Evolutionary conservation across 2,113 vertebrate species (phyloP).

Genomic region (Passer montanus): DNA sequence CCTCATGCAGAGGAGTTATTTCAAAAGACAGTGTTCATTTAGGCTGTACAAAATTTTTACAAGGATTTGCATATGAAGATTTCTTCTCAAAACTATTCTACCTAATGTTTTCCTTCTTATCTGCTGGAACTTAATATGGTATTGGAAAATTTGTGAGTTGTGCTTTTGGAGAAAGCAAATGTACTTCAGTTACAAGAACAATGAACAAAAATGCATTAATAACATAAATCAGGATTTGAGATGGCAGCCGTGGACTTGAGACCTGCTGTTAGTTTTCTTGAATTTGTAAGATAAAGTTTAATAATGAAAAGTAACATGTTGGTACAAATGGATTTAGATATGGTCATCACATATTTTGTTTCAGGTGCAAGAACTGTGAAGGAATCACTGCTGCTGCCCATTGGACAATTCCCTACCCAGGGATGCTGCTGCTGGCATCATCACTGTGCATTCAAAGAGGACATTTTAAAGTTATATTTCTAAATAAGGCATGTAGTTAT

Average conservation of each 20-base stretch:
- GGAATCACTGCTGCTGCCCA: background rate
- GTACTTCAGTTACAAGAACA: background rate
- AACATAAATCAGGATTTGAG: background rate
- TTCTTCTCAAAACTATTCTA: background rate
- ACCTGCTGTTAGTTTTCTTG: background rate
- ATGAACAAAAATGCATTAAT: background rate
- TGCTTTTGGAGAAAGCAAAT: background rate
- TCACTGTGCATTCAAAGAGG: background rate
- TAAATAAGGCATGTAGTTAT: constrained; percentile 18
- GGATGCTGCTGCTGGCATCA: background rate
- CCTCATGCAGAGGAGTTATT: background rate
- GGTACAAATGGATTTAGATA: background rate
- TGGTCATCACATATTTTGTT: constrained; percentile 26
- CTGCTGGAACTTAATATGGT: background rate
- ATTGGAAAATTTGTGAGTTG: background rate
- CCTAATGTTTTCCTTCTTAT: background rate
- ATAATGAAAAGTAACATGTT: background rate
- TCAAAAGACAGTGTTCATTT: background rate
- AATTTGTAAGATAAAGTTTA: background rate
- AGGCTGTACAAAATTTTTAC: background rate
- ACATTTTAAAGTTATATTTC: background rate
- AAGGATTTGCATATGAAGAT: background rate
- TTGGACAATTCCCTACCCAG: background rate
- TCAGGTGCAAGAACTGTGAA: constrained; percentile 67
- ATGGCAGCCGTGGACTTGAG: background rate